Evolutionary conservation across 2,113 vertebrate species (phyloP), one percentile per base, ranked within the genome.

Genomic region (Peucedramus taeniatus): DNA sequence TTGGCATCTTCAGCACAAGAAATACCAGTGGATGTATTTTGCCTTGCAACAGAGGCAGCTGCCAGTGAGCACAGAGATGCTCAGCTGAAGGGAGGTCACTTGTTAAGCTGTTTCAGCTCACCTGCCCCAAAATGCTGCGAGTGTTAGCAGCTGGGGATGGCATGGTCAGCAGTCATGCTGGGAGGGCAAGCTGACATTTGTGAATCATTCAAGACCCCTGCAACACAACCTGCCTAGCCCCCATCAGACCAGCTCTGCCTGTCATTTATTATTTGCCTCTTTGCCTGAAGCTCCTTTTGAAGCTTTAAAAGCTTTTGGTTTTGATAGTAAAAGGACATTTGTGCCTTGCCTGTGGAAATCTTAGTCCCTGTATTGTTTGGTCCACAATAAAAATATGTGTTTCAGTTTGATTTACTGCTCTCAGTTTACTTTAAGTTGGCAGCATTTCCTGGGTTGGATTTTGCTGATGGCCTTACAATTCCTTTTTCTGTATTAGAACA

Each of bases 391-490:
- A 97, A 96, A 90, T 95, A 53, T 15, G 53, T 71, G 88, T 93
- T 96, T 92, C 60, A 26, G 85, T 87, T 94, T 96, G 92, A 96
- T 97, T 96, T 96, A 96, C 78, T 89, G 65, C 79, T 90, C 92
- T 94, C 85, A 64, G 80, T 96, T 94, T 95, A 96, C 80, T 94
- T 90, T 89, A 92, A 94, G 83, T 90, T 96, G 93, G 88, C 88
- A 87, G 76, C 72, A 64, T 96, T 90, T 95, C 94, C 92, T 87
- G 88, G 76, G 94, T 50, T 75, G 69, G 93, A 92, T 96, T 93
- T 95, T 96, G 85, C 60, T 97, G 87, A 96, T 96, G 87, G 78
- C 51, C 92, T 93, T 84, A 79, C 76, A 94, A 82, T 83, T 95
- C 72, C 76, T 90, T 78, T 75, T 89, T 57, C 83, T 90, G 49